A percentile compares a stretch with the other conserved stretches of the same genome.
Conservation (phyloP, 1,140 invertebrate genomes). For the Metaphire vulgaris region DNA sequence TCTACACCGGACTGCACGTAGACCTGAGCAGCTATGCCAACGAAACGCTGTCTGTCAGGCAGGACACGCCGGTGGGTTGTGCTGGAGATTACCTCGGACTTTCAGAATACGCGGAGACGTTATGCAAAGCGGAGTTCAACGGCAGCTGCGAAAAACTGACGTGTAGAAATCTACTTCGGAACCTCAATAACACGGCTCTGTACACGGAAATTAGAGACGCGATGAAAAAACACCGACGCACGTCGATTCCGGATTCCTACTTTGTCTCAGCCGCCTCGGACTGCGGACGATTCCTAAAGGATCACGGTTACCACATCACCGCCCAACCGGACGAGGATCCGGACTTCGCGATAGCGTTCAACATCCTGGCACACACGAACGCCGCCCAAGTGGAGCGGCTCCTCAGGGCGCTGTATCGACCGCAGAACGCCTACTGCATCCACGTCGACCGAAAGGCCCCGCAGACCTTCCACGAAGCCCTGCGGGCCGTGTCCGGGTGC, state of each 20-base stretch:
- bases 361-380: conserved; percentile 29
- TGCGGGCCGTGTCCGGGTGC: conserved; percentile 19
- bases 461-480: conserved; percentile 29
- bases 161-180: neutral
- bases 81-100: neutral
- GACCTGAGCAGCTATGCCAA: no score
- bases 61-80: no score
- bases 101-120: neutral
- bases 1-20: no score
- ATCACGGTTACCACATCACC: conserved; percentile 18
- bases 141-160: neutral
- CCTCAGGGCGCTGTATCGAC: conserved; percentile 30
- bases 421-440: conserved; percentile 33
- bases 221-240: neutral
- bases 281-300: neutral
- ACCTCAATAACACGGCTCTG: neutral
- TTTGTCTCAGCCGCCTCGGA: neutral
- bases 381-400: conserved; percentile 31
- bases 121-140: neutral
- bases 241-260: neutral
- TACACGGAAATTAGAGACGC: neutral
- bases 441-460: conserved; percentile 30
- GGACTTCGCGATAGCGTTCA: conserved; percentile 28
- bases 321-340: conserved; percentile 11
- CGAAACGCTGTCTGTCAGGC: no score